phyloP scores from a whole-genome alignment of 1,140 invertebrate genomes.

The Bombus pascuorum region DNA sequence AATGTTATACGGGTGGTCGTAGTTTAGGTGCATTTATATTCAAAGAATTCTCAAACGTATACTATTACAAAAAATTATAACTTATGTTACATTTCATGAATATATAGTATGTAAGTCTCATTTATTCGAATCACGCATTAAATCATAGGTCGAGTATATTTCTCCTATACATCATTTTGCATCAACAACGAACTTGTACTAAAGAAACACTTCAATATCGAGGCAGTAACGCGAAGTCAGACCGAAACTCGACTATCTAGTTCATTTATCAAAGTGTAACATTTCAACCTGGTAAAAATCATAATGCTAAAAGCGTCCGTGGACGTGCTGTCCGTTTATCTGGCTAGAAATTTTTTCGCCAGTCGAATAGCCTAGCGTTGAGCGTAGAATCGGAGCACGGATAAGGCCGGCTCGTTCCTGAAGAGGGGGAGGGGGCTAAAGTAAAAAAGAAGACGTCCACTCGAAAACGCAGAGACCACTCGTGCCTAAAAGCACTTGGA shows the following conservation, averaged over 20 bases:
- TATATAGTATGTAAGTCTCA: neutral
- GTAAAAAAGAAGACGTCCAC: slow-evolving; percentile 53
- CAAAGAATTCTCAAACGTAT: too few species aligned
- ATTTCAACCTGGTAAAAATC: neutral
- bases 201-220: neutral
- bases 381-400: neutral
- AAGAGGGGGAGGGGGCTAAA: neutral
- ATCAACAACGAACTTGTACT: neutral
- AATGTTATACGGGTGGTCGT: fast-evolving
- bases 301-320: neutral
- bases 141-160: neutral
- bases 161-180: neutral
- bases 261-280: neutral
- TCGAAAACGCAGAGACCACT: slow-evolving; percentile 54
- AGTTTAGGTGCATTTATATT: too few species aligned
- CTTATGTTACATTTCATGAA: too few species aligned
- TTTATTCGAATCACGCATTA: neutral
- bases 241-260: neutral
- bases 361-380: neutral
- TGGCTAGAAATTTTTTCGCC: neutral
- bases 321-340: neutral
- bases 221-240: neutral
- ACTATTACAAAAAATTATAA: too few species aligned
- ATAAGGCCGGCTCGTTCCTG: neutral
- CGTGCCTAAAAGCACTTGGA: slow-evolving; percentile 64